Percentiles rank a stretch among this genome's conserved stretches.
phyloP scores from a whole-genome alignment of 2,797 vertebrate species.

The Hydrocynus forskahlii region DNA sequence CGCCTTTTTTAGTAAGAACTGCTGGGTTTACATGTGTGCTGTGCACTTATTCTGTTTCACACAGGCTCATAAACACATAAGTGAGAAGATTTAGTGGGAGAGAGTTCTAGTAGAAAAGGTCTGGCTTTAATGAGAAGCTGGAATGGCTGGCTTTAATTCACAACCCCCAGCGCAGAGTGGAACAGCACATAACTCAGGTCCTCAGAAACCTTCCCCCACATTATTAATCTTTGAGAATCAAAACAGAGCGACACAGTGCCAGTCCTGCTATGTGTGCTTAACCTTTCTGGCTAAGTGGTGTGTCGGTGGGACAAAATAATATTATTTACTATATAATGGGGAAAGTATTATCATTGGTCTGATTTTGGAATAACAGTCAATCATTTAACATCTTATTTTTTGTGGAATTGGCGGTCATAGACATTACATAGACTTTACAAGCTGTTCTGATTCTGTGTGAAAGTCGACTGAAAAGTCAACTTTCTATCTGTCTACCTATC shows the following conservation, averaged over 20 bases:
- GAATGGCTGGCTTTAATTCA: slow-evolving; percentile 60
- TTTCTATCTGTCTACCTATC: too few relatives aligned
- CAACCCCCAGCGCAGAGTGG: slow-evolving; percentile 45
- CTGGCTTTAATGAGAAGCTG: slow-evolving; percentile 59
- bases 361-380: too few relatives aligned
- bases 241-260: slow-evolving; percentile 21
- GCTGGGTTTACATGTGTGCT: slow-evolving; percentile 56
- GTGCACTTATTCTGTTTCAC: slow-evolving; percentile 15
- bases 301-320: not conserved
- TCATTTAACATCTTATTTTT: too few relatives aligned
- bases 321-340: not conserved
- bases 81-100: slow-evolving; percentile 25
- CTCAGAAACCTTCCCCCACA: slow-evolving; percentile 60
- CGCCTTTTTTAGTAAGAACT: slow-evolving; percentile 4
- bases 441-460: too few relatives aligned
- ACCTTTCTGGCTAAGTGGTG: not conserved
- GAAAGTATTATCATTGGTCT: too few relatives aligned
- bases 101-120: slow-evolving; percentile 45
- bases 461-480: too few relatives aligned
- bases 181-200: slow-evolving; percentile 63
- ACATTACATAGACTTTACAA: too few relatives aligned
- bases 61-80: not conserved
- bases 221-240: slow-evolving; percentile 60
- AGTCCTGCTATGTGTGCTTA: not conserved
- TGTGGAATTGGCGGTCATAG: too few relatives aligned